Conservation (phyloP, 1,140 invertebrate species). For the Tetraneura akinire region DNA sequence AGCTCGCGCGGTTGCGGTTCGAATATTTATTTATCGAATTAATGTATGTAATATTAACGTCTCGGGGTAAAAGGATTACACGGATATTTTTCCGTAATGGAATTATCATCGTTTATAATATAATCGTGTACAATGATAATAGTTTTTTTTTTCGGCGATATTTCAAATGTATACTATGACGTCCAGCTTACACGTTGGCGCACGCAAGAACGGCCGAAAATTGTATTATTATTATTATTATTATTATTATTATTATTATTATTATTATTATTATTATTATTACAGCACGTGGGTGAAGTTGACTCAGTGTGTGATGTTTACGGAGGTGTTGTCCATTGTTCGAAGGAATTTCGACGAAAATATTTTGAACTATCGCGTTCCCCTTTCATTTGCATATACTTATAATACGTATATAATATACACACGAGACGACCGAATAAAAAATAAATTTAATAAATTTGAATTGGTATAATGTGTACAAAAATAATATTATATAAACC, state of each 20-base stretch:
- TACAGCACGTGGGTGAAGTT: conserved; percentile 23
- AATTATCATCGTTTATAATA: neutral
- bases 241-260: no score
- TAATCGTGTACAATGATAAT: neutral
- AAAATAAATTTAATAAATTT: no score
- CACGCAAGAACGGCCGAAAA: conserved; percentile 14
- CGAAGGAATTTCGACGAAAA: conserved; percentile 13
- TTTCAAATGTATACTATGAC: conserved; percentile 40
- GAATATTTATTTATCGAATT: neutral
- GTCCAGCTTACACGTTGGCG: neutral
- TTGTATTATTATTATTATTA: neutral
- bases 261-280: no score
- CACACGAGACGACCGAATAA: neutral
- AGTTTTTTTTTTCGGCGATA: conserved; percentile 10
- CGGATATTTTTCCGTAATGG: neutral
- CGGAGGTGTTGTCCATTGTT: neutral
- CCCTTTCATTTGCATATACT: conserved; percentile 3
- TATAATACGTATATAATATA: no score
- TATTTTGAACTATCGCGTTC: neutral
- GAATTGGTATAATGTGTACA: no score
- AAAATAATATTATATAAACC: no score
- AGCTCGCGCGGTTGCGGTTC: neutral
- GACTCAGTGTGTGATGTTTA: neutral
- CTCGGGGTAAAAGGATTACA: conserved; percentile 2
- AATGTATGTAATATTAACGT: no score